These are phyloP conservation scores for Hedychridium roseum DNA, from an alignment of 2,888 invertebrate genomes.

Conservation along the genomic window DNA sequence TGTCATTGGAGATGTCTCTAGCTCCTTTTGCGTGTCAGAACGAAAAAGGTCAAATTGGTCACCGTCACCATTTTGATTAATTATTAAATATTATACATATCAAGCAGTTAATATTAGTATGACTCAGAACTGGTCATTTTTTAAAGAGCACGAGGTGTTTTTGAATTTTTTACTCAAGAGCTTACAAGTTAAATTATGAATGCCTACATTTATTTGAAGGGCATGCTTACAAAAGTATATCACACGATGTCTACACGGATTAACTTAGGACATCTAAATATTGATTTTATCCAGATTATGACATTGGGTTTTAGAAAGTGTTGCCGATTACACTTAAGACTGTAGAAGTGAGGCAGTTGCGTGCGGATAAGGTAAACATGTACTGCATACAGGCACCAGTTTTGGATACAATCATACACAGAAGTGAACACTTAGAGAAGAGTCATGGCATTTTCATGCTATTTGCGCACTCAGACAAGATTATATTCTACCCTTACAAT, in stretches of 20 bases:
- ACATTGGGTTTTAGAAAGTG: too few species aligned
- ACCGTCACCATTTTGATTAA: slow-evolving; percentile 63
- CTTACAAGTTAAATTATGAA: not conserved
- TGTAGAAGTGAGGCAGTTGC: slow-evolving; percentile 35
- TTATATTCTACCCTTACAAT: too few species aligned
- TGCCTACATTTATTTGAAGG: not conserved
- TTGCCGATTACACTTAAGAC: slow-evolving; percentile 29
- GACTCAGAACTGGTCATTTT: slow-evolving; percentile 57
- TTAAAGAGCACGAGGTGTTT: slow-evolving; percentile 61
- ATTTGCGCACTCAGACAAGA: slow-evolving; percentile 27
- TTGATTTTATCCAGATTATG: too few species aligned
- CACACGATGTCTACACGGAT: not conserved
- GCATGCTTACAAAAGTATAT: not conserved
- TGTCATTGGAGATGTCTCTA: slow-evolving; percentile 64
- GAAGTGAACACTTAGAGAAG: slow-evolving; percentile 37
- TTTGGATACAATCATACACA: slow-evolving; percentile 45
- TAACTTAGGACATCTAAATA: not conserved
- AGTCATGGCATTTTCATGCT: slow-evolving; percentile 33
- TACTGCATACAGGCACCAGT: slow-evolving; percentile 44
- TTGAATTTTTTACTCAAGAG: slow-evolving; percentile 16
- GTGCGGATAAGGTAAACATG: slow-evolving; percentile 47
- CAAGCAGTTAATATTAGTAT: slow-evolving; percentile 45
- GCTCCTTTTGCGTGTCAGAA: slow-evolving; percentile 65
- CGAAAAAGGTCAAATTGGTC: slow-evolving; percentile 65
- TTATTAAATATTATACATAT: slow-evolving; percentile 51